Conservation (phyloP, 2,113 vertebrate species). For the Labeo catla region DNA sequence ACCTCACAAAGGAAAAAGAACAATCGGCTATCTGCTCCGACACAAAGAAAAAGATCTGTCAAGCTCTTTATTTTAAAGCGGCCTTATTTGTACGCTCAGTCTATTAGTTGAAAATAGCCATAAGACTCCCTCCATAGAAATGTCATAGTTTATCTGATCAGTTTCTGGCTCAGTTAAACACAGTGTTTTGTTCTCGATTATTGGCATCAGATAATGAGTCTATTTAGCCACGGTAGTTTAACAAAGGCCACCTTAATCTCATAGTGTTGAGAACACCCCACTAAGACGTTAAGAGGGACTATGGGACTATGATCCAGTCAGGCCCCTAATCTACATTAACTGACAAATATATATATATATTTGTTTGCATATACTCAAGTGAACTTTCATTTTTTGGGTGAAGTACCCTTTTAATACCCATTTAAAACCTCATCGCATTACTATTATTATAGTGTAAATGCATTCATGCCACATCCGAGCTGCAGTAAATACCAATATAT, state of each 20-base stretch:
- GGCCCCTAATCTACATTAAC: slow-evolving; percentile 1
- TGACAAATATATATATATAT: background rate
- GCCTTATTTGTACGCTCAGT: slow-evolving; percentile 48
- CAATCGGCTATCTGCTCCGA: slow-evolving; percentile 25
- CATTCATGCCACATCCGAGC: too few relatives aligned
- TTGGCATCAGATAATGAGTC: slow-evolving; percentile 48
- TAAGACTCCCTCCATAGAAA: slow-evolving; percentile 34
- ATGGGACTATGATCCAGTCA: slow-evolving; percentile 2
- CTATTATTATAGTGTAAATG: background rate
- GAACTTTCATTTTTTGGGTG: too few relatives aligned
- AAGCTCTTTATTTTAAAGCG: slow-evolving; percentile 49
- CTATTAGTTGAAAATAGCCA: slow-evolving; percentile 53
- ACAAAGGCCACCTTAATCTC: slow-evolving; percentile 19
- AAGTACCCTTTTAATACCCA: too few relatives aligned
- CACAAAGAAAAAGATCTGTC: slow-evolving; percentile 29
- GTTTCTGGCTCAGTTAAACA: slow-evolving; percentile 42
- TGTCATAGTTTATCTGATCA: slow-evolving; percentile 56
- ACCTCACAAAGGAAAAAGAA: slow-evolving; percentile 13
- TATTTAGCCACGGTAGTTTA: slow-evolving; percentile 35
- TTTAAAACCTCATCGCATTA: too few relatives aligned
- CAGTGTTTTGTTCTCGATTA: slow-evolving; percentile 42
- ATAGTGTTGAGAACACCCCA: slow-evolving; percentile 5
- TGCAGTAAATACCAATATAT: too few relatives aligned
- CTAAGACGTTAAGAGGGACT: background rate
- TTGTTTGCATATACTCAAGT: too few relatives aligned